phyloP scores from a whole-genome alignment of 2,888 invertebrate species.

The Cremastinae sp. region DNA sequence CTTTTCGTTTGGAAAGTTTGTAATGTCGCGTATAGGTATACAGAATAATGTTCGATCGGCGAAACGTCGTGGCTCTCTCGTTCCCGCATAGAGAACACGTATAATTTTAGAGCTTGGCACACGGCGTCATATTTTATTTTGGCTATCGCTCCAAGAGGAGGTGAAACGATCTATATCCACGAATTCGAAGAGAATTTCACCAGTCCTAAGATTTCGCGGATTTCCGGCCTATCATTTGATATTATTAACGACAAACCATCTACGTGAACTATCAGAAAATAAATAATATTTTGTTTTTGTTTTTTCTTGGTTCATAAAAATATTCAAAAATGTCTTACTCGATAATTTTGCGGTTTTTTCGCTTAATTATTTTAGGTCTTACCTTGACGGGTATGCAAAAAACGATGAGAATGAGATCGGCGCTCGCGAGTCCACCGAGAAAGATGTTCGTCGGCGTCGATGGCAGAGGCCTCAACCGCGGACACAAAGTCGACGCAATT shows the following conservation, averaged over 20 bases:
- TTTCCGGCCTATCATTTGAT: slow-evolving; percentile 42
- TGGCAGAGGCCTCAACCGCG: slow-evolving; percentile 74
- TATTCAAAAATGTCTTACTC: too few species aligned
- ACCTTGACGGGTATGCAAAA: slow-evolving; percentile 89
- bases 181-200: slow-evolving; percentile 17
- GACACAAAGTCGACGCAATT: slow-evolving; percentile 81
- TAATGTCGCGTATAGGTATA: too few species aligned
- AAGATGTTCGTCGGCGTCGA: slow-evolving; percentile 84
- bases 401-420: slow-evolving; percentile 86
- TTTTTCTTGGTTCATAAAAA: too few species aligned
- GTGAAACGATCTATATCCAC: slow-evolving; percentile 9
- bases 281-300: too few species aligned
- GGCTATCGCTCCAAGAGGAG: slow-evolving; percentile 38
- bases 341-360: too few species aligned
- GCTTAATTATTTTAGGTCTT: slow-evolving; percentile 66
- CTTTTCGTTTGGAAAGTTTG: too few species aligned
- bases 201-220: slow-evolving; percentile 32
- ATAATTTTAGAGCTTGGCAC: slow-evolving; percentile 73
- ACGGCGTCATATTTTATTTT: slow-evolving; percentile 70
- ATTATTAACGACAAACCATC: too few species aligned
- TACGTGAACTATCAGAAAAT: too few species aligned
- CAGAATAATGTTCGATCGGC: slow-evolving; percentile 26
- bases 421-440: slow-evolving; percentile 85
- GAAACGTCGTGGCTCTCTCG: slow-evolving; percentile 8
- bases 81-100: slow-evolving; percentile 27